A percentile compares a stretch with the other conserved stretches of the same genome.
Evolutionary conservation across 2,797 vertebrate species (phyloP).

Genomic region (Australoheros facetus): DNA sequence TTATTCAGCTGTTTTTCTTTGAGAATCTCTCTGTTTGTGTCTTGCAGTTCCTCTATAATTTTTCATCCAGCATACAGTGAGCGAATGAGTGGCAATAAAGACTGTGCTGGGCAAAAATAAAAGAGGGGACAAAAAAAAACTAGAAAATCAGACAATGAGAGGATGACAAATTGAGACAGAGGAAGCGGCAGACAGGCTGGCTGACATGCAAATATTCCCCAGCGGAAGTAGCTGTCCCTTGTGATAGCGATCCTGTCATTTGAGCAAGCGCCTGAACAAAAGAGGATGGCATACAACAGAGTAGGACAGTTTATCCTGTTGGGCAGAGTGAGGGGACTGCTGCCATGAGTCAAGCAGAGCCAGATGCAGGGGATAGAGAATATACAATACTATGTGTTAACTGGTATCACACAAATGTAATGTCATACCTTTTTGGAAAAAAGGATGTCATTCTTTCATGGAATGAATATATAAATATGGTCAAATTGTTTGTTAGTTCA

Average conservation of each 20-base stretch:
- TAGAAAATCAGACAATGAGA: slow-evolving; percentile 30
- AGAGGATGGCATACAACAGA: slow-evolving; percentile 25
- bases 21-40: not conserved
- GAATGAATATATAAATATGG: not conserved
- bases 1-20: not conserved
- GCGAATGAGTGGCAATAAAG: slow-evolving; percentile 15
- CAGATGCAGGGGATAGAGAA: not conserved
- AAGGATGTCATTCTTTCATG: not conserved
- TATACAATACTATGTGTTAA: not conserved
- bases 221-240: slow-evolving; percentile 53
- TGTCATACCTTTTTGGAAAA: not conserved
- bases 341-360: slow-evolving; percentile 19
- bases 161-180: slow-evolving; percentile 60
- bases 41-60: not conserved
- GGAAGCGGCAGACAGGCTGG: slow-evolving; percentile 44
- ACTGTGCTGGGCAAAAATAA: slow-evolving; percentile 4
- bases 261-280: slow-evolving; percentile 48
- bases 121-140: slow-evolving; percentile 6
- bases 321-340: slow-evolving; percentile 19
- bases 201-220: slow-evolving; percentile 64
- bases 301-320: slow-evolving; percentile 54
- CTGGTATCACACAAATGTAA: not conserved
- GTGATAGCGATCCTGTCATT: slow-evolving; percentile 56
- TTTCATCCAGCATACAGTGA: not conserved
- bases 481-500: not conserved